Percentiles rank a stretch among this genome's conserved stretches.
Evolutionary conservation across 2,888 invertebrate genomes (phyloP).

Genomic region (Notocelia uddmanniana): DNA sequence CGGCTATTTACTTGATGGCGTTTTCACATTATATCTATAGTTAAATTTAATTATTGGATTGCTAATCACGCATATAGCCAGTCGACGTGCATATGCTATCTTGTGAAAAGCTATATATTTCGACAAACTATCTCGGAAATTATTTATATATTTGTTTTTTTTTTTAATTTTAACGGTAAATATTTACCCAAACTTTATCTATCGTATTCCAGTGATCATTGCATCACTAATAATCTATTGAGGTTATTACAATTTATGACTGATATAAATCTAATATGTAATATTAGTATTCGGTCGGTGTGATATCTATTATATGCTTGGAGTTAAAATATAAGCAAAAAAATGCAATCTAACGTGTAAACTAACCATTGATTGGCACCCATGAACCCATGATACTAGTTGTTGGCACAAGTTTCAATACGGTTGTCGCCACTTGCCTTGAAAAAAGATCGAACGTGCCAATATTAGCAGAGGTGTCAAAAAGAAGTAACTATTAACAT

Average conservation of each 20-base stretch:
- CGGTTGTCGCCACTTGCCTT: neutral
- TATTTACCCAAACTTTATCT: too few species aligned
- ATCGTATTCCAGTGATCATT: neutral
- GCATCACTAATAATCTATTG: neutral
- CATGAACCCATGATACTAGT: neutral
- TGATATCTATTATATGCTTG: slow-evolving; percentile 35
- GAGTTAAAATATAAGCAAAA: slow-evolving; percentile 3
- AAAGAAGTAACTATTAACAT: neutral
- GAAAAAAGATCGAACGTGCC: neutral
- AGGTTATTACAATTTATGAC: slow-evolving; percentile 1
- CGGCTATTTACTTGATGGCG: too few species aligned
- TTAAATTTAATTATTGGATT: too few species aligned
- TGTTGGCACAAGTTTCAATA: neutral
- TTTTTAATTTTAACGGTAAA: too few species aligned
- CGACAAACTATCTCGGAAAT: too few species aligned
- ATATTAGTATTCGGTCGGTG: slow-evolving; percentile 35
- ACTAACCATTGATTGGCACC: neutral
- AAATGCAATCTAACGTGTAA: neutral
- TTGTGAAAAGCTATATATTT: too few species aligned
- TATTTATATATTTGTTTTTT: too few species aligned
- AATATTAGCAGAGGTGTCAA: neutral
- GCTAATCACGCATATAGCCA: too few species aligned
- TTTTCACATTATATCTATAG: too few species aligned
- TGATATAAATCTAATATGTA: slow-evolving; percentile 31
- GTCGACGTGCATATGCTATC: too few species aligned